Evolutionary conservation across 2,113 vertebrate species (phyloP), one percentile per base, ranked within the genome.

Genomic region (Cinclus mexicanus): DNA sequence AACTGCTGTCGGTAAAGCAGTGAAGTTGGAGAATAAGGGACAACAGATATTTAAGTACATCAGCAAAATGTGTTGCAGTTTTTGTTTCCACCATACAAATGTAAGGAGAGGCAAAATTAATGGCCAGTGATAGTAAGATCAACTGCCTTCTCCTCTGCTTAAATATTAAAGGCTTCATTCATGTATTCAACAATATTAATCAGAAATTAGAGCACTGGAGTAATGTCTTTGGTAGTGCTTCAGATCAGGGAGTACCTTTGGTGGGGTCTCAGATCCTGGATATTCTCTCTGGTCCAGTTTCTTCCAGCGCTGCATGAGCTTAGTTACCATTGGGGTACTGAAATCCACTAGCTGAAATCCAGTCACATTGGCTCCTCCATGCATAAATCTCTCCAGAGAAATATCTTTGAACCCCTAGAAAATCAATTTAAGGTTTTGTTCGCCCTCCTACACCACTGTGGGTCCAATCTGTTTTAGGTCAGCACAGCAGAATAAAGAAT

Each of bases 261-360:
- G 99, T 33, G 99, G 99, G 60, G 98, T 99, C 88, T 99, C 99
- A 3, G 99, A 99, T 85, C 99, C 99, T 71, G 99, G 99, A 79
- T 99, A 99, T 96, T 99, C 99, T 95, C 99, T 98, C 97, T 99
- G 99, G 97, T 99, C 99, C 53, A 99, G 98, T 95, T 99, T 99
- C 97, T 99, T 99, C 99, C 99, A 99, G 88, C 99, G 98, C 89
- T 99, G 99, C 99, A 99, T 99, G 91, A 99, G 97, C 94, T 99
- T 99, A 88, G 99, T 98, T 80, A 99, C 99, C 90, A 99, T 99
- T 1, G 99, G 98, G 31, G 98, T 99, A 96, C 98, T 99, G 97
- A 99, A 99, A 98, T 99, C 99, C 94, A 99, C 99, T 85, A 99
- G 94, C 97, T 99, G 99, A 98, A 99, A 99, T 93, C 99, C 99